These are phyloP conservation scores for Leucoma salicis DNA, from an alignment of 2,888 invertebrate genomes.

Conservation along the genomic window DNA sequence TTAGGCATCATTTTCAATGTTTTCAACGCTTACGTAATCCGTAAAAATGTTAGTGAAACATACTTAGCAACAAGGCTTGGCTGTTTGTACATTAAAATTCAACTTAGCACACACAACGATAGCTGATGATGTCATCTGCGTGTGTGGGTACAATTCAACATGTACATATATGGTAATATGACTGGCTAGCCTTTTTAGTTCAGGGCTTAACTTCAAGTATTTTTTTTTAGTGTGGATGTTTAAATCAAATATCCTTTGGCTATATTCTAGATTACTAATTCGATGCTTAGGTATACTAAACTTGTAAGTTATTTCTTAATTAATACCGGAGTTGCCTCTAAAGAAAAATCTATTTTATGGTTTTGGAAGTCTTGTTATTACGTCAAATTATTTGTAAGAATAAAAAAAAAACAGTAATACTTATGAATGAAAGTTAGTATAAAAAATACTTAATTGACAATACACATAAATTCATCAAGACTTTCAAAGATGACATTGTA, in stretches of 20 bases:
- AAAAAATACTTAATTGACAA: constrained; percentile 18
- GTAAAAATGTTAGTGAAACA: constrained; percentile 26
- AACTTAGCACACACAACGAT: constrained; percentile 42
- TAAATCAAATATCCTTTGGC: constrained; percentile 16
- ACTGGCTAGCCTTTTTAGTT: constrained; percentile 59
- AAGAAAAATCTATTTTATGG: no score
- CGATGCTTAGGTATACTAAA: no score
- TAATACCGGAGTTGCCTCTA: no score
- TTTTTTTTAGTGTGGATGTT: constrained; percentile 36
- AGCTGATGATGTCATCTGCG: constrained; percentile 66
- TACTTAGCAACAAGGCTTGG: constrained; percentile 50
- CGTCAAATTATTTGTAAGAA: no score
- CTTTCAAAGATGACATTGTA: constrained; percentile 61
- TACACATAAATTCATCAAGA: constrained; percentile 40
- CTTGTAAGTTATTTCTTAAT: no score
- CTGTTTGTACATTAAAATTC: constrained; percentile 66
- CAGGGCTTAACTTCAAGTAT: constrained; percentile 52
- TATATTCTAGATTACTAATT: no score
- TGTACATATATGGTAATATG: constrained; percentile 70
- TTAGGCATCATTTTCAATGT: constrained; percentile 18
- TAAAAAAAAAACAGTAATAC: no score
- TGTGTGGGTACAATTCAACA: constrained; percentile 50
- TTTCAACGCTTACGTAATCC: constrained; percentile 42
- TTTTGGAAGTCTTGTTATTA: no score
- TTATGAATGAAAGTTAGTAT: constrained; percentile 5